Percentiles rank a stretch among this genome's conserved stretches.
phyloP scores from a whole-genome alignment of 35 echinoderm and acorn worm species.

The Heliocidaris erythrogramma region DNA sequence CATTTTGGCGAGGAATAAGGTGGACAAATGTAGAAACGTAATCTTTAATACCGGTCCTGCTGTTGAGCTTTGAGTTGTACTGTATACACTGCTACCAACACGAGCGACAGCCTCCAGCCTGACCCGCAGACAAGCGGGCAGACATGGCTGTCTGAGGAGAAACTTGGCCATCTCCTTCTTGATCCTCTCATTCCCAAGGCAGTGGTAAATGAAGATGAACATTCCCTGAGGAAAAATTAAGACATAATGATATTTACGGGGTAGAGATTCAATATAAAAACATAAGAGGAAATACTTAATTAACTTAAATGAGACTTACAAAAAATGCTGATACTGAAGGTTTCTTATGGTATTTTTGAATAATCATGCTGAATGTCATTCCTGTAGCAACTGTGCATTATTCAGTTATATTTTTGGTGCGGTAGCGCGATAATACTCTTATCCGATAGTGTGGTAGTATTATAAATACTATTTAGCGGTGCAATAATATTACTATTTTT shows the following conservation, averaged over 20 bases:
- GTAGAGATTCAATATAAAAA: constrained; percentile 1
- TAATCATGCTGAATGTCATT: too few relatives aligned
- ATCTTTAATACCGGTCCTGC: background rate
- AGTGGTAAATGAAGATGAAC: constrained; percentile 94
- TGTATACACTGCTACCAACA: background rate
- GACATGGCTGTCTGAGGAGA: constrained; percentile 54
- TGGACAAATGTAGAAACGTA: background rate
- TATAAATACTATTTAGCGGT: too few relatives aligned
- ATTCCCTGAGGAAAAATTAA: constrained; percentile 68
- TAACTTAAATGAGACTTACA: too few relatives aligned
- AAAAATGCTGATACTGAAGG: too few relatives aligned
- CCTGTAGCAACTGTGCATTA: too few relatives aligned
- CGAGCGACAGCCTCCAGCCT: background rate
- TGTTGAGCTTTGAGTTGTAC: background rate
- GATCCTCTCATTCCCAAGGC: constrained; percentile 81
- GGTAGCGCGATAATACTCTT: too few relatives aligned
- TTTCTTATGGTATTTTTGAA: too few relatives aligned
- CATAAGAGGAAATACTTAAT: background rate
- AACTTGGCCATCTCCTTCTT: constrained; percentile 64
- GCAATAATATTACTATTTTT: too few relatives aligned
- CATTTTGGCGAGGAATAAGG: too few relatives aligned
- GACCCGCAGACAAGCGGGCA: constrained; percentile 67
- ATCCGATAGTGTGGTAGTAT: too few relatives aligned
- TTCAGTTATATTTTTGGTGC: too few relatives aligned
- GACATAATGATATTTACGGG: background rate